Conservation (phyloP, 2,888 invertebrate species). For the Trichogramma dendrolimi region DNA sequence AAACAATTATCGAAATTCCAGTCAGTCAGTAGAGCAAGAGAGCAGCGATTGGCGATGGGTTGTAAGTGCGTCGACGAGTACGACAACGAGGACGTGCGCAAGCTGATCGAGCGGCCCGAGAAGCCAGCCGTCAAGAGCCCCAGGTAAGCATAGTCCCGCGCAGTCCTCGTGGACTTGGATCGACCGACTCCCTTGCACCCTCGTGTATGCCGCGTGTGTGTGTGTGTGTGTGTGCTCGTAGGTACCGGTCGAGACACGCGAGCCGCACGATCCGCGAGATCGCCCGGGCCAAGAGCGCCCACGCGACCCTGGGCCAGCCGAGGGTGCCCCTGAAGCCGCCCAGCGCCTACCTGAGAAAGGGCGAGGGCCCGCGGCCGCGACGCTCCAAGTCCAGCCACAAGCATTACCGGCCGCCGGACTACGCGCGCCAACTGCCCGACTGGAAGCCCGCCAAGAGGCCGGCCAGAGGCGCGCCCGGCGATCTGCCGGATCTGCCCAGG, state of each 20-base stretch:
- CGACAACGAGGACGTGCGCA: slow-evolving; percentile 25
- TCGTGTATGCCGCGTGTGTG: background rate
- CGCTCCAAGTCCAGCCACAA: slow-evolving; percentile 21
- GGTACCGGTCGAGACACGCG: slow-evolving; percentile 36
- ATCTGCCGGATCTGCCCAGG: slow-evolving; percentile 23
- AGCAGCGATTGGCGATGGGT: too few species aligned
- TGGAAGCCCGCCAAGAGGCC: slow-evolving; percentile 31
- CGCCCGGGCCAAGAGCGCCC: slow-evolving; percentile 32
- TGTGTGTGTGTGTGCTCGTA: slow-evolving; percentile 14
- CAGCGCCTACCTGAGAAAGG: slow-evolving; percentile 33
- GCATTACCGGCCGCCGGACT: slow-evolving; percentile 32
- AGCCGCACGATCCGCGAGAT: slow-evolving; percentile 26
- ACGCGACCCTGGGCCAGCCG: slow-evolving; percentile 38
- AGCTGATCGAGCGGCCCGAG: slow-evolving; percentile 25
- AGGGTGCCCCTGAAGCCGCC: slow-evolving; percentile 32
- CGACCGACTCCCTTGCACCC: background rate
- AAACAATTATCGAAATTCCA: too few species aligned
- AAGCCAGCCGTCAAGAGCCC: slow-evolving; percentile 25
- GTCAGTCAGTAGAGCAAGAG: too few species aligned
- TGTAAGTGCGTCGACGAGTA: background rate
- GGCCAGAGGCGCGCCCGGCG: background rate
- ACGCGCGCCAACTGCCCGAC: slow-evolving; percentile 33
- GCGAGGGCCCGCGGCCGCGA: slow-evolving; percentile 8
- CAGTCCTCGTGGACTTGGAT: background rate
- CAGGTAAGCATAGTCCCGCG: slow-evolving; percentile 20